phyloP scores from a whole-genome alignment of 2,113 vertebrate species.

The Daboia siamensis region DNA sequence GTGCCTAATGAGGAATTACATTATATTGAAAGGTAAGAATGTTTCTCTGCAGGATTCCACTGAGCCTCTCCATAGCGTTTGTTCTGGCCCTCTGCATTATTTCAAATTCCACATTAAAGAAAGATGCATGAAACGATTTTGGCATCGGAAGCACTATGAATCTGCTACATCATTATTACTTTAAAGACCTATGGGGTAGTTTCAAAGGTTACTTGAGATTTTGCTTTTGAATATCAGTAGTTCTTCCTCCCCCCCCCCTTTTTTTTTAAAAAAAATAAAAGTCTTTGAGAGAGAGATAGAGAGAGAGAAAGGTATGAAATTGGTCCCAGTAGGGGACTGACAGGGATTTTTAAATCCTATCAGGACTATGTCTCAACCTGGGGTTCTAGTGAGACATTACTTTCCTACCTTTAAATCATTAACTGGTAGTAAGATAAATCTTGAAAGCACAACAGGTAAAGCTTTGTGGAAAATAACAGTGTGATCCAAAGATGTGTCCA shows the following conservation, averaged over 20 bases:
- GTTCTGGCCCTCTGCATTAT: constrained; percentile 29
- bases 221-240: constrained; percentile 33
- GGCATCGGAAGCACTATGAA: constrained; percentile 30
- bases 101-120: constrained; percentile 48
- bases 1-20: constrained; percentile 35
- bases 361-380: constrained; percentile 54
- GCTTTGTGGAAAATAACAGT: constrained; percentile 40
- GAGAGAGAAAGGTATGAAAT: constrained; percentile 39
- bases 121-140: constrained; percentile 44
- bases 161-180: constrained; percentile 44
- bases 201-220: constrained; percentile 50
- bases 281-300: constrained; percentile 25
- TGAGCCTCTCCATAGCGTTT: constrained; percentile 36
- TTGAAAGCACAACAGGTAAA: constrained; percentile 9
- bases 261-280: constrained; percentile 36
- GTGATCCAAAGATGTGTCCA: not conserved
- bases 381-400: constrained; percentile 48
- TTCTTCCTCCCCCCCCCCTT: not conserved
- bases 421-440: constrained; percentile 45
- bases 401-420: constrained; percentile 57
- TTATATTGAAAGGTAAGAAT: constrained; percentile 38
- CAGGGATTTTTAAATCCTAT: constrained; percentile 56
- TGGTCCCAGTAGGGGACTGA: constrained; percentile 53
- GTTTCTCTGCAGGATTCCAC: constrained; percentile 33
- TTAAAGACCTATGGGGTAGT: constrained; percentile 47